Evolutionary conservation across 1,140 invertebrate species (phyloP).

Genomic region (Chionoecetes opilio): DNA sequence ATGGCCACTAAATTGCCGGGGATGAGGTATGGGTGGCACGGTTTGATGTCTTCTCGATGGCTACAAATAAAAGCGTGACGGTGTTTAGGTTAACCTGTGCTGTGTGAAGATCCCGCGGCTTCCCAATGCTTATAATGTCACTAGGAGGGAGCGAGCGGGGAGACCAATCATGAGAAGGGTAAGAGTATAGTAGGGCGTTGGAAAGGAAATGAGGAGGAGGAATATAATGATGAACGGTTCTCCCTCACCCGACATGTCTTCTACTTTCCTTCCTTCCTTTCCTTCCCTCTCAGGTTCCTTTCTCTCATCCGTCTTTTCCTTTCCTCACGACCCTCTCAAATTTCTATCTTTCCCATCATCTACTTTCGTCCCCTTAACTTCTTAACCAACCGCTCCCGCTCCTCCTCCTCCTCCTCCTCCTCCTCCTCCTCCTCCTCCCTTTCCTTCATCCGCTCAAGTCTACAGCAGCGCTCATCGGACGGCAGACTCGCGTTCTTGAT

Average conservation of each 20-base stretch:
- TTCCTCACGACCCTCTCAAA: neutral
- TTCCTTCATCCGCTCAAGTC: neutral
- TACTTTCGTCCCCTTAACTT: neutral
- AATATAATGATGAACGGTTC: neutral
- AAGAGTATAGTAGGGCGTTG: neutral
- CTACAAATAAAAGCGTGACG: neutral
- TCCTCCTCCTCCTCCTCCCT: neutral
- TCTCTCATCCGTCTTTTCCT: constrained; percentile 10
- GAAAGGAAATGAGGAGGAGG: neutral
- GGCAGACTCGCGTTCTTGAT: neutral
- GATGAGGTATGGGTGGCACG: neutral
- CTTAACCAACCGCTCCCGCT: neutral
- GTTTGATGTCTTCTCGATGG: neutral
- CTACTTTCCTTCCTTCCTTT: neutral
- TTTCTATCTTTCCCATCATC: neutral
- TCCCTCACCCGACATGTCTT: neutral
- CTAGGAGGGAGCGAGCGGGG: neutral
- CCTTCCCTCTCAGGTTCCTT: neutral
- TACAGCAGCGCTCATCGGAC: neutral
- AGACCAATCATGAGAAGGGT: neutral
- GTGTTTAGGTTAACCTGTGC: neutral
- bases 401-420: neutral
- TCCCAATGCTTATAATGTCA: neutral
- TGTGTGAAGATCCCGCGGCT: neutral
- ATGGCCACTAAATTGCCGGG: neutral